These are phyloP conservation scores for Gorsachius goisagi DNA, from an alignment of 2,113 vertebrate species.

Conservation along the genomic window DNA sequence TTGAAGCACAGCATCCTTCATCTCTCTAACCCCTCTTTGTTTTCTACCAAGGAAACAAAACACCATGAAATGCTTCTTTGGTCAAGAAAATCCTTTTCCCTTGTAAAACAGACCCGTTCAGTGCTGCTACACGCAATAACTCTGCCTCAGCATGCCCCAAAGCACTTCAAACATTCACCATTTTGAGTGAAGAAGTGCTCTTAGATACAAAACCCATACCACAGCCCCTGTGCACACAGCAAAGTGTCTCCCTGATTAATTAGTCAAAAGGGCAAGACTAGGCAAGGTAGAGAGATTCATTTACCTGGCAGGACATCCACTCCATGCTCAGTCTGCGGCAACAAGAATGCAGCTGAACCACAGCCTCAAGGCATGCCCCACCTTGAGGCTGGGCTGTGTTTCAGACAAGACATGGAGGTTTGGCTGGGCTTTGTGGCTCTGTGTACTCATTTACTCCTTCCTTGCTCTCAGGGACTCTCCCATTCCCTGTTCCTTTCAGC, in stretches of 20 bases:
- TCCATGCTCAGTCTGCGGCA: not conserved
- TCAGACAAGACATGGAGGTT: not conserved
- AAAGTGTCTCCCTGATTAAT: not conserved
- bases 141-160: not conserved
- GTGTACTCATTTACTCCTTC: not conserved
- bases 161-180: not conserved
- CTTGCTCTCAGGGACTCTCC: not conserved
- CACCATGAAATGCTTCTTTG: not conserved
- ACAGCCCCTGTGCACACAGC: not conserved
- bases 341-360: not conserved
- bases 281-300: not conserved
- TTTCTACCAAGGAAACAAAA: constrained; percentile 3
- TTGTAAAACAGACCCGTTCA: not conserved
- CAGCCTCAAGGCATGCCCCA: not conserved
- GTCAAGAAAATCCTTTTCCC: not conserved
- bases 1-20: not conserved
- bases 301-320: not conserved
- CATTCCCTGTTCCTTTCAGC: not conserved
- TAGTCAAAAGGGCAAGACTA: not conserved
- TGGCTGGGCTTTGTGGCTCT: not conserved
- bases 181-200: not conserved
- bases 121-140: not conserved
- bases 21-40: not conserved
- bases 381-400: not conserved
- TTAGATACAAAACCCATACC: not conserved